Evolutionary conservation across 2,797 vertebrate genomes (phyloP), one percentile per base, ranked within the genome.

Genomic region (Saxicola maurus): DNA sequence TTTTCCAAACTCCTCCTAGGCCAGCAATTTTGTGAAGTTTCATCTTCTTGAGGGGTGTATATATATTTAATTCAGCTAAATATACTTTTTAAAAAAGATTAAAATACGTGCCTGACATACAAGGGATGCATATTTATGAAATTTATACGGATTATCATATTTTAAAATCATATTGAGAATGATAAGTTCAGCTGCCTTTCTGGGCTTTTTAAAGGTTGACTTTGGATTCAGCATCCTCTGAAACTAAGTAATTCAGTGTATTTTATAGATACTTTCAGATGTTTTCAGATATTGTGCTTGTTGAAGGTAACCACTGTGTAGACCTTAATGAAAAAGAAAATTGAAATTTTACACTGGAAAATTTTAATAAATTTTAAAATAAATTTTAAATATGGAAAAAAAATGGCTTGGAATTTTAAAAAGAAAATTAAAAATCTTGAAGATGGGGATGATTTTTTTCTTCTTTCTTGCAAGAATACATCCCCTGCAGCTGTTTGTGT

Each of bases 371-470:
- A 49, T 28, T 28, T 28, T 17, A 17, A 49, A 49, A 49, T 49
- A 28, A 49, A 28, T 48, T 48, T 48, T 28, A 27, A 48, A 48
- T 49, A 11, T 28, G 27, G 16, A 49, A 49, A 49, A 28, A 49
- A 10, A 49, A 28, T 49, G 5, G 6, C 12, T 65, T 87, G 28
- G 31, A 69, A 62, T 69, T 62, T 19, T 59, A 55, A 85, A 84
- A 65, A 42, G 6, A 24, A 75, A 67, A 60, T 28, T 17, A 31
- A 30, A 15, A 45, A 35, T 10, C 9, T 60, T 56, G 31, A 25
- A 24, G 9, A 21, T 49, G 5, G 12, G 2, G 2, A 49, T 11
- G 15, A 0, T 7, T 35, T 46, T 19, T 42, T 33, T 23, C 13
- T 46, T 46, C 7, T 45, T 28, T 12, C 19, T 20, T 27, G 13